Evolutionary conservation across 2,113 vertebrate species (phyloP).

Genomic region (Hirundichthys speculiger): DNA sequence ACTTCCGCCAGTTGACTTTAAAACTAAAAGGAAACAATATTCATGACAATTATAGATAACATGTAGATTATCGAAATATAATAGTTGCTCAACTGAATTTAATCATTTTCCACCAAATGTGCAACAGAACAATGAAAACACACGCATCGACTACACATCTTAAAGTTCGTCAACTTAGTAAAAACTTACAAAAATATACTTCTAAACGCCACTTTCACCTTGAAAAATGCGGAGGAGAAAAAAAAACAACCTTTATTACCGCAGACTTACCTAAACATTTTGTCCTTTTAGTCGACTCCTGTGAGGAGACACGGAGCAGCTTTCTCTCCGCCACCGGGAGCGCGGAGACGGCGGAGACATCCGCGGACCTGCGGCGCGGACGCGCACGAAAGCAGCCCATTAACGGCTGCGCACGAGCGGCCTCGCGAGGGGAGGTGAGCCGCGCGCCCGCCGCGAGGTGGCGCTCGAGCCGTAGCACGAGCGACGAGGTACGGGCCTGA

Average conservation of each 20-base stretch:
- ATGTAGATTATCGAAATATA: too few species aligned
- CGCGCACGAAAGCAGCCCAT: slow-evolving; percentile 50
- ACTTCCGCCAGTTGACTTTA: too few species aligned
- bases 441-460: too few species aligned
- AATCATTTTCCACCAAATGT: too few species aligned
- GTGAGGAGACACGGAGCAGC: slow-evolving; percentile 12
- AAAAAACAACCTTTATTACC: neutral
- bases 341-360: slow-evolving; percentile 73
- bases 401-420: too few species aligned
- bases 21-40: too few species aligned
- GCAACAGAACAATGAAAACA: neutral
- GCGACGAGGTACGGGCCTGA: too few species aligned
- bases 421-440: too few species aligned
- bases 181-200: neutral
- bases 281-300: slow-evolving; percentile 35
- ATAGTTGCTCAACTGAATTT: too few species aligned
- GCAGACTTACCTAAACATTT: slow-evolving; percentile 69
- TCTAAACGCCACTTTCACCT: neutral
- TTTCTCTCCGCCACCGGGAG: slow-evolving; percentile 13
- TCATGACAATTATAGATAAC: too few species aligned
- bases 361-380: slow-evolving; percentile 55
- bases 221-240: neutral
- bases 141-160: neutral
- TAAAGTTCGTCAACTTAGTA: neutral
- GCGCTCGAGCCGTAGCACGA: too few species aligned